Evolutionary conservation across 2,113 vertebrate species (phyloP).

Genomic region (Chlamydotis undulata): DNA sequence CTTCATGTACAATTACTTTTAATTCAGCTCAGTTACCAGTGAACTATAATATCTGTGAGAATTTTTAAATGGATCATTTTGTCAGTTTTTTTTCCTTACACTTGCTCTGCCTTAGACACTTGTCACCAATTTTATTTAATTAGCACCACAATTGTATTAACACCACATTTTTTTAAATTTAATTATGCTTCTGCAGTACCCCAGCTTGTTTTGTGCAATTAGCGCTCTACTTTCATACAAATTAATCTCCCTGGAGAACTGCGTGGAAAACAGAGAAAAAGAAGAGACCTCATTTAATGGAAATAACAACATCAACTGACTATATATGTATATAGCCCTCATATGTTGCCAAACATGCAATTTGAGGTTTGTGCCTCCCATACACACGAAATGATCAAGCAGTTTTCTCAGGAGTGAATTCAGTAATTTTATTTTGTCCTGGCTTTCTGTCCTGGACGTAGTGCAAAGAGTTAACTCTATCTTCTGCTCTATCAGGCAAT

Average conservation of each 20-base stretch:
- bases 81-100: constrained; percentile 61
- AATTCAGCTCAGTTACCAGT: constrained; percentile 35
- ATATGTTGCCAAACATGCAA: constrained; percentile 34
- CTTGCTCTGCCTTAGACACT: constrained; percentile 65
- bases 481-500: constrained; percentile 31
- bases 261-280: constrained; percentile 42
- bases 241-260: constrained; percentile 72
- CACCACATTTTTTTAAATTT: constrained; percentile 65
- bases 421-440: not conserved
- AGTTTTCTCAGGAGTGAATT: not conserved
- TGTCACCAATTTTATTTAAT: constrained; percentile 75
- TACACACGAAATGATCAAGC: not conserved
- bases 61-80: constrained; percentile 62
- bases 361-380: constrained; percentile 3
- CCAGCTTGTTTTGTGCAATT: constrained; percentile 74
- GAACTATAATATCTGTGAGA: constrained; percentile 43
- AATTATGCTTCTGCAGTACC: constrained; percentile 66
- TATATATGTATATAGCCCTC: constrained; percentile 28
- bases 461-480: not conserved
- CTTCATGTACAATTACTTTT: constrained; percentile 51
- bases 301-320: constrained; percentile 49
- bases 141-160: constrained; percentile 72
- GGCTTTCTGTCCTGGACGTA: not conserved
- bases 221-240: constrained; percentile 64
- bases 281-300: constrained; percentile 61